Percentiles rank a stretch among this genome's conserved stretches.
phyloP scores from a whole-genome alignment of 2,113 vertebrate species.

The Pterocles burchelli region DNA sequence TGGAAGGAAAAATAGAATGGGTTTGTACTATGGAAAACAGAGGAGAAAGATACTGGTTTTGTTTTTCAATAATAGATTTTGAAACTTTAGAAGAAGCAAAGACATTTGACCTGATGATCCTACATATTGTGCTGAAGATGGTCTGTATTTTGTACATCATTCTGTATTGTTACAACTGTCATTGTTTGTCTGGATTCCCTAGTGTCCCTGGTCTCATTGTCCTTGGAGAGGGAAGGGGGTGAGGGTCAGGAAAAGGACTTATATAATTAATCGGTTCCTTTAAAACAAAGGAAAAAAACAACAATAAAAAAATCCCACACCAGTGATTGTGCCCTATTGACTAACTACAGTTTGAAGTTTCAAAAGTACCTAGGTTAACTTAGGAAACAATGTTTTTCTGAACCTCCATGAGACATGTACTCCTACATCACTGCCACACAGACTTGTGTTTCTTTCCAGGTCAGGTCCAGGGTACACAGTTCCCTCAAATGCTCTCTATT shows the following conservation, averaged over 20 bases:
- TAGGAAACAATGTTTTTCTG: not conserved
- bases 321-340: not conserved
- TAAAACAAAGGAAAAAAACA: not conserved
- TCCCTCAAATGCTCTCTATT: not conserved
- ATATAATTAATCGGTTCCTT: not conserved
- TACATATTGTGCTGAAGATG: rapidly evolving
- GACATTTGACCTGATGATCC: not conserved
- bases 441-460: rapidly evolving
- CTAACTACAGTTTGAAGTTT: not conserved
- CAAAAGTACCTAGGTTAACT: not conserved
- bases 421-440: not conserved
- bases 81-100: not conserved
- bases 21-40: not conserved
- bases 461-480: not conserved
- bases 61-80: not conserved
- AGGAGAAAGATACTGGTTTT: not conserved
- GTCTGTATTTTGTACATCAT: not conserved
- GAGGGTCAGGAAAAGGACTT: not conserved
- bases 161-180: not conserved
- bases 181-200: not conserved
- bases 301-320: not conserved
- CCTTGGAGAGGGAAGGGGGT: not conserved
- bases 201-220: not conserved
- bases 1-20: not conserved
- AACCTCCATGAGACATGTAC: not conserved